Conservation (phyloP, 1,140 invertebrate species). For the Drosophila arizonae region DNA sequence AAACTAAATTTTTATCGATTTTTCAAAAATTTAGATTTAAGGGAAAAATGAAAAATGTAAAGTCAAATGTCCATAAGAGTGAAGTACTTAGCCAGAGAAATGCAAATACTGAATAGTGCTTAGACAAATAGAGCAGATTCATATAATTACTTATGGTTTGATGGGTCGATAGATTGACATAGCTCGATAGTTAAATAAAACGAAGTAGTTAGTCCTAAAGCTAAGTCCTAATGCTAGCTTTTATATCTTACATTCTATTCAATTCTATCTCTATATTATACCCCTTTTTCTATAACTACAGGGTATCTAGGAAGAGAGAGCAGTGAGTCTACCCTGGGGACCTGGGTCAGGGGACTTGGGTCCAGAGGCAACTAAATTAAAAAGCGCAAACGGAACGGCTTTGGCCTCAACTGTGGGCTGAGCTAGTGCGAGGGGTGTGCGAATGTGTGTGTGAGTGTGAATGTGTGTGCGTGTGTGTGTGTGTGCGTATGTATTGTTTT, state of each 20-base stretch:
- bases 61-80: too few species aligned
- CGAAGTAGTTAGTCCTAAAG: too few species aligned
- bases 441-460: background rate
- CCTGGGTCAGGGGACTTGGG: constrained; percentile 3
- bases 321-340: constrained; percentile 33
- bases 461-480: background rate
- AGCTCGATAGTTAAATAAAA: too few species aligned
- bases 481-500: background rate
- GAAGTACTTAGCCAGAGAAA: too few species aligned
- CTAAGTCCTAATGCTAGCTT: too few species aligned
- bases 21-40: too few species aligned
- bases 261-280: background rate
- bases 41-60: too few species aligned
- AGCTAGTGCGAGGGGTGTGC: background rate
- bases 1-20: too few species aligned
- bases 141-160: too few species aligned
- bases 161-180: too few species aligned
- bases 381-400: constrained; percentile 44
- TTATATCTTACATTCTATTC: background rate
- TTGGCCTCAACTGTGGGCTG: constrained; percentile 3
- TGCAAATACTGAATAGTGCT: too few species aligned
- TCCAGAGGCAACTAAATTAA: constrained; percentile 63
- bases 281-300: background rate
- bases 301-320: background rate
- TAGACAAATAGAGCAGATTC: too few species aligned